Percentiles rank a stretch among this genome's conserved stretches.
Conservation (phyloP, 2,797 vertebrate genomes). For the Anas flavirostris region DNA sequence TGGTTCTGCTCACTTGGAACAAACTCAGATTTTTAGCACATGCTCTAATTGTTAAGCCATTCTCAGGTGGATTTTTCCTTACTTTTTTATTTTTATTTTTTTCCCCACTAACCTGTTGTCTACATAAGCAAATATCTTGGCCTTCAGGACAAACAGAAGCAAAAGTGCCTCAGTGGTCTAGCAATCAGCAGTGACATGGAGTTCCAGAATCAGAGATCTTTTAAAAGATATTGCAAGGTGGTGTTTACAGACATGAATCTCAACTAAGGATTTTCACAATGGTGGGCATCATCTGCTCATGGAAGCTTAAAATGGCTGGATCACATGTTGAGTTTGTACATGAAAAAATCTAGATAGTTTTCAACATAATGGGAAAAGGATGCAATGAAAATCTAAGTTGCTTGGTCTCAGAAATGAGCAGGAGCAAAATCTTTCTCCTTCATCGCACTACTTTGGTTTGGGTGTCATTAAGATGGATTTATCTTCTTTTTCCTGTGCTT, state of each 20-base stretch:
- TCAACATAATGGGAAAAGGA: background rate
- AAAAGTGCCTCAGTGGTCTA: background rate
- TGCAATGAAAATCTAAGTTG: background rate
- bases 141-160: background rate
- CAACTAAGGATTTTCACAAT: background rate
- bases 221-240: background rate
- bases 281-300: rapidly evolving
- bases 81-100: background rate
- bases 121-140: background rate
- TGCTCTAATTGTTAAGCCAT: background rate
- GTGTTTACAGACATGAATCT: background rate
- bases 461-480: background rate
- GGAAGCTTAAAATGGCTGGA: background rate
- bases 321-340: background rate
- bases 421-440: background rate
- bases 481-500: background rate
- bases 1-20: background rate
- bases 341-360: background rate
- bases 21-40: background rate
- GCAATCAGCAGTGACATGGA: background rate
- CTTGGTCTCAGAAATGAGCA: background rate
- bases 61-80: background rate
- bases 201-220: background rate
- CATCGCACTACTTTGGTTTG: background rate
- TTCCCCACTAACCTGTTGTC: background rate